Conservation (phyloP, 2,113 vertebrate species). For the Mungos mungo region DNA sequence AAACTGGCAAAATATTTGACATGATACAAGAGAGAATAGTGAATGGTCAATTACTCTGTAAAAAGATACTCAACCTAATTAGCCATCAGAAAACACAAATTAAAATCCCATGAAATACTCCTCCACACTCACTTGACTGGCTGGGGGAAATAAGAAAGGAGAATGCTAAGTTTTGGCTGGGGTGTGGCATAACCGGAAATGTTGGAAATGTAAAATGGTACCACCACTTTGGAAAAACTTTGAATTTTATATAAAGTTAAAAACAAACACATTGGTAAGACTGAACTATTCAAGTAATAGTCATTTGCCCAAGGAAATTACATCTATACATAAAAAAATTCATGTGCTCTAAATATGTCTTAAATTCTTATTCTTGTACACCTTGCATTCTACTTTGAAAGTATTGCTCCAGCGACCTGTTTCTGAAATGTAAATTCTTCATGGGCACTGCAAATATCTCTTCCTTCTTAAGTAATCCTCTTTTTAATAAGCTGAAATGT, state of each 20-base stretch:
- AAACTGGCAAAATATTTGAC: not conserved
- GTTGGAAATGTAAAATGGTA: not conserved
- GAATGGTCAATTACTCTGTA: not conserved
- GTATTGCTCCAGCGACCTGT: not conserved
- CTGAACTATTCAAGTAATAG: not conserved
- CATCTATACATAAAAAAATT: not conserved
- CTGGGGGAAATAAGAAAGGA: not conserved
- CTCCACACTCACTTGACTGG: not conserved
- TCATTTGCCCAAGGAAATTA: not conserved
- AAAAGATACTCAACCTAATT: not conserved
- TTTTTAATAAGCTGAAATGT: not conserved
- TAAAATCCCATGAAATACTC: not conserved
- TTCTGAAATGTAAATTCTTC: not conserved
- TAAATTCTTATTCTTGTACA: not conserved
- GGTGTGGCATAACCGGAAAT: not conserved
- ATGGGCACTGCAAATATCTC: not conserved
- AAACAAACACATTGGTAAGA: not conserved
- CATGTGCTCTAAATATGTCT: not conserved
- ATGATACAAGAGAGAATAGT: not conserved
- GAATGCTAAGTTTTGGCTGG: not conserved
- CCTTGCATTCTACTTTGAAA: not conserved
- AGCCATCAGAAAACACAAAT: not conserved
- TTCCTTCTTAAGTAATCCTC: not conserved
- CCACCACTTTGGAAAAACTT: not conserved
- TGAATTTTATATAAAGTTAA: not conserved